Base-by-base conservation (phyloP, 2,797 vertebrate species). In the Sparidentex hasta region DNA sequence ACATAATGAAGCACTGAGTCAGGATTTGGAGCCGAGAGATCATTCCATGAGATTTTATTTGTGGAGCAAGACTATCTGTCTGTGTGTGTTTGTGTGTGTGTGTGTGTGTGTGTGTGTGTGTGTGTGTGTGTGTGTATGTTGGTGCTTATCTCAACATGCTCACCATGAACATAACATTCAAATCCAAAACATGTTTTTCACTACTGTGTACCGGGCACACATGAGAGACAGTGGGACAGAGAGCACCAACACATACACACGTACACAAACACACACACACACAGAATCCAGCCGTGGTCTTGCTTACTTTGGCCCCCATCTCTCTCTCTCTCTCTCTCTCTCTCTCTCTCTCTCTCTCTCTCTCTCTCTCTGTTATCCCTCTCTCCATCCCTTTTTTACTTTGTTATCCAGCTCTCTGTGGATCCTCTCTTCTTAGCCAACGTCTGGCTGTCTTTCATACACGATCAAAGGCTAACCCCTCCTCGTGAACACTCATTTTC, bases 101-200 rank as follows among this genome's bases (percentile, higher is more conserved):
- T 63, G 57, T 50, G 65, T 65, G 58, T 73, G 48, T 57, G 55
- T 29, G 68, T 47, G 47, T 56, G 64, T 72, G 43, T 66, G 72
- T 47, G 33, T 61, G 57, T 65, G 47, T 56, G 64, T 72, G 43
- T 66, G 72, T 47, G 33, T 61, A 52, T 65, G n/a, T n/a, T 71
- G 33, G 29, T 23, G 69, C n/a, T 71, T 70, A 76, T 86, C 58
- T 78, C 79, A 75, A 51, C 65, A 71, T 58, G 74, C 61, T 81
- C 70, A 46, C 64, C 43, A 74, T 65, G 75, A 87, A 55, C 75
- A 82, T 52, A 83, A 69, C 71, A 51, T n/a, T 71, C 12, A 50
- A 83, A 82, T 80, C 20, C 76, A 92, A 92, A 94, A 91, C 89
- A 92, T 89, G 86, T 93, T 93, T 92, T 90, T 81, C 81, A 87